phyloP scores from a whole-genome alignment of 2,797 vertebrate species.

The Lagorchestes hirsutus region DNA sequence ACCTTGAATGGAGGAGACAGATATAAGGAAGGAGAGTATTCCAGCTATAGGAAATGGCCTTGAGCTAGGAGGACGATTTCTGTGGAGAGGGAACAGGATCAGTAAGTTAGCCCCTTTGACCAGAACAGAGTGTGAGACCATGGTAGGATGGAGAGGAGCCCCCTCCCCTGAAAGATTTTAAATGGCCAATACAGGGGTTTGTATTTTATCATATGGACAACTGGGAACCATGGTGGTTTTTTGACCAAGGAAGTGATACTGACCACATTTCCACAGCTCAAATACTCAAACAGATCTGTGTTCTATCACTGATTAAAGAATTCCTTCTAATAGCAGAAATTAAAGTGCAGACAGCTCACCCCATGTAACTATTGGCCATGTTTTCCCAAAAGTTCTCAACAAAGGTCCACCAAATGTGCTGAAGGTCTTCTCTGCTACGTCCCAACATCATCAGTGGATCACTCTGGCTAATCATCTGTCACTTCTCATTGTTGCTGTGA shows the following conservation, averaged over 20 bases:
- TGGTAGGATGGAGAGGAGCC: not conserved
- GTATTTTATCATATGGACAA: not conserved
- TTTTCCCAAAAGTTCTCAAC: not conserved
- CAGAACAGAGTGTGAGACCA: not conserved
- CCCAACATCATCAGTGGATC: not conserved
- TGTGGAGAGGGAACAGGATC: not conserved
- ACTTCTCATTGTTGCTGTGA: not conserved
- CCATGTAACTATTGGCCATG: not conserved
- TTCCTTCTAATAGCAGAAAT: not conserved
- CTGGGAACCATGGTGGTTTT: not conserved
- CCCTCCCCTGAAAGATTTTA: not conserved
- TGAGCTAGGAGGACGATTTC: not conserved
- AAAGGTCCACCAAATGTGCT: not conserved
- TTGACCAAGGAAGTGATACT: not conserved
- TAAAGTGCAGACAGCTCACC: not conserved
- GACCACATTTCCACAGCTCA: not conserved
- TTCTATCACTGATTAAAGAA: not conserved
- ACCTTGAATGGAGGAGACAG: not conserved
- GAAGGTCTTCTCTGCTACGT: not conserved
- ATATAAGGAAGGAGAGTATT: not conserved
- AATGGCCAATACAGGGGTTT: not conserved
- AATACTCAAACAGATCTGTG: not conserved
- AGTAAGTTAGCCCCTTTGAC: not conserved
- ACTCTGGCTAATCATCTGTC: not conserved
- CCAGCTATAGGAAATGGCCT: not conserved